Conservation (phyloP, 2,888 invertebrate genomes). For the Calameuta idolon region DNA sequence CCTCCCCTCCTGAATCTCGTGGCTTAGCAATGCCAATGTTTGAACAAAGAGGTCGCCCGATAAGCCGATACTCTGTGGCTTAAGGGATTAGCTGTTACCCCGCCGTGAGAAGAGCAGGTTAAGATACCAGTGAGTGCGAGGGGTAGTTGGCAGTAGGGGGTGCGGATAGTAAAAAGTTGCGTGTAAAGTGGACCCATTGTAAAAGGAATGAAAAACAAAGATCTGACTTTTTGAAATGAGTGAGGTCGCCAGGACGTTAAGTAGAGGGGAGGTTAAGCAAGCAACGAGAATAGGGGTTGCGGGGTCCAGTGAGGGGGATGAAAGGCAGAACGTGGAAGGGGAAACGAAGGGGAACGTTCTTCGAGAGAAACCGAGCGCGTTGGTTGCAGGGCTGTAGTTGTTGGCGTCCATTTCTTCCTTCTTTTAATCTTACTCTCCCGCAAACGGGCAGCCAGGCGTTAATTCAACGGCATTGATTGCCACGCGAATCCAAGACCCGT, state of each 20-base stretch:
- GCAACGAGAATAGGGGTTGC: constrained; percentile 2
- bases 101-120: neutral
- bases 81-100: neutral
- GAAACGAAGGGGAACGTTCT: constrained; percentile 26
- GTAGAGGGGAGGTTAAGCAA: constrained; percentile 10
- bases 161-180: constrained; percentile 10
- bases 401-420: constrained; percentile 63
- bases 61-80: constrained; percentile 32
- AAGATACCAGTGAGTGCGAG: constrained; percentile 10
- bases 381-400: constrained; percentile 46
- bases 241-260: neutral
- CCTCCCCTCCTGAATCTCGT: neutral
- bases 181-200: neutral
- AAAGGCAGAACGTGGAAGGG: constrained; percentile 3
- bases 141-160: neutral
- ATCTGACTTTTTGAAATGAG: neutral
- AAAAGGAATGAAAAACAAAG: neutral
- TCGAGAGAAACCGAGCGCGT: constrained; percentile 25
- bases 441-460: constrained; percentile 66
- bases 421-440: constrained; percentile 66
- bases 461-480: constrained; percentile 67
- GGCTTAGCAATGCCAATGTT: neutral
- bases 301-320: neutral
- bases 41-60: constrained; percentile 15
- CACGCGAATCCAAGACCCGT: constrained; percentile 54